Evolutionary conservation across 2,888 invertebrate genomes (phyloP).

Genomic region (Tinea semifulvella): DNA sequence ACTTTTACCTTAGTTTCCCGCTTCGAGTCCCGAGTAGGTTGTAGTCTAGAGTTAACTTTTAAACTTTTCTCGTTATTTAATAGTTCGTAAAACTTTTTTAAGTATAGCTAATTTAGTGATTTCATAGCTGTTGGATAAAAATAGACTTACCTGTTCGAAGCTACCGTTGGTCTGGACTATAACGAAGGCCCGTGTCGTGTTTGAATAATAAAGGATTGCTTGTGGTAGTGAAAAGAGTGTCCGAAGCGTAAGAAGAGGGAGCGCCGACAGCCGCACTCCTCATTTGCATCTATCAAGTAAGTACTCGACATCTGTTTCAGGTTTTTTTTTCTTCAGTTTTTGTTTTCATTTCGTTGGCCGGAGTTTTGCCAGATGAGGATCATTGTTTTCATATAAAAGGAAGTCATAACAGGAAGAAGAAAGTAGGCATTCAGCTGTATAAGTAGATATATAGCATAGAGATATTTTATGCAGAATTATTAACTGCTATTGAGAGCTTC

Average conservation of each 20-base stretch:
- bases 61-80: neutral
- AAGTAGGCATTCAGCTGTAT: neutral
- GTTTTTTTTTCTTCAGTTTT: constrained; percentile 8
- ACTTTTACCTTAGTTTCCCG: constrained; percentile 8
- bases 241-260: constrained; percentile 31
- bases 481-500: no score
- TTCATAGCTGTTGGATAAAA: neutral
- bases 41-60: constrained; percentile 9
- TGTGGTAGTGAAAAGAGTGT: constrained; percentile 37
- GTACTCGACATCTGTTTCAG: constrained; percentile 21
- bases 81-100: constrained; percentile 6
- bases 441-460: no score
- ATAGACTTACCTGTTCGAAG: neutral
- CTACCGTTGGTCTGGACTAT: constrained; percentile 24
- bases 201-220: constrained; percentile 44
- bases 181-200: constrained; percentile 31
- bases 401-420: neutral
- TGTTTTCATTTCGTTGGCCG: neutral
- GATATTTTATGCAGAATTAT: no score
- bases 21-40: constrained; percentile 1
- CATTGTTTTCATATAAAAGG: constrained; percentile 10
- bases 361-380: constrained; percentile 6
- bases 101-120: constrained; percentile 7
- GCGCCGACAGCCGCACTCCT: constrained; percentile 22
- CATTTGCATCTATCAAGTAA: constrained; percentile 53